These are phyloP conservation scores for Tetranychus piercei DNA, from an alignment of 2,888 invertebrate genomes.

Conservation along the genomic window DNA sequence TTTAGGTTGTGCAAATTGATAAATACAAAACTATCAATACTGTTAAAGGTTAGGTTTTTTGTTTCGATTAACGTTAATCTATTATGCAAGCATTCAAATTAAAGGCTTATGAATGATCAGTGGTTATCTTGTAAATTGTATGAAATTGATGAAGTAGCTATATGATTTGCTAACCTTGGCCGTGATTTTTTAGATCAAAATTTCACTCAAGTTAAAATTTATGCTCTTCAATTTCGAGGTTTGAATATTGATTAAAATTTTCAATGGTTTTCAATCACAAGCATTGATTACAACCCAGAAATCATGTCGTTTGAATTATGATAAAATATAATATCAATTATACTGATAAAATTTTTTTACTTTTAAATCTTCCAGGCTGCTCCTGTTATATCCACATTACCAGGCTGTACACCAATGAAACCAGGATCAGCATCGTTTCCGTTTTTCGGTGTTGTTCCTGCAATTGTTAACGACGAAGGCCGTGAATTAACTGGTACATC, in stretches of 20 bases:
- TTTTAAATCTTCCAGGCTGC: constrained; percentile 45
- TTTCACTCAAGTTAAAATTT: background rate
- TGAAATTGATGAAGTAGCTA: background rate
- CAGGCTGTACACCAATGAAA: constrained; percentile 89
- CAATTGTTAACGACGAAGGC: constrained; percentile 68
- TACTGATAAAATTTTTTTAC: too few relatives aligned
- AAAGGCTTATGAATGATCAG: too few relatives aligned
- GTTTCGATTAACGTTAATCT: too few relatives aligned
- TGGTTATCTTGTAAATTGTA: background rate
- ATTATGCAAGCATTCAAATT: too few relatives aligned
- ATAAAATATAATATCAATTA: too few relatives aligned
- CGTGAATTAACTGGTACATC: constrained; percentile 63
- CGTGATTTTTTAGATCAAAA: background rate
- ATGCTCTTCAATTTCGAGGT: too few relatives aligned
- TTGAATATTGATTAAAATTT: too few relatives aligned
- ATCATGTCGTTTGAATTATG: too few relatives aligned
- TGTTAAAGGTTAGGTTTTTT: too few relatives aligned
- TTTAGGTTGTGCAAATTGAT: background rate
- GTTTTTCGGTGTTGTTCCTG: constrained; percentile 87
- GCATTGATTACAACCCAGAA: too few relatives aligned
- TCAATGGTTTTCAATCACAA: too few relatives aligned
- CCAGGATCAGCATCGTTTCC: constrained; percentile 86
- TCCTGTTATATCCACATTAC: constrained; percentile 83
- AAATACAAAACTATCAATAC: too few relatives aligned
- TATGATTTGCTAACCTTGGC: background rate